Percentiles rank a stretch among this genome's conserved stretches.
phyloP scores from a whole-genome alignment of 2,797 vertebrate genomes.

The Sebastiscus tertius region DNA sequence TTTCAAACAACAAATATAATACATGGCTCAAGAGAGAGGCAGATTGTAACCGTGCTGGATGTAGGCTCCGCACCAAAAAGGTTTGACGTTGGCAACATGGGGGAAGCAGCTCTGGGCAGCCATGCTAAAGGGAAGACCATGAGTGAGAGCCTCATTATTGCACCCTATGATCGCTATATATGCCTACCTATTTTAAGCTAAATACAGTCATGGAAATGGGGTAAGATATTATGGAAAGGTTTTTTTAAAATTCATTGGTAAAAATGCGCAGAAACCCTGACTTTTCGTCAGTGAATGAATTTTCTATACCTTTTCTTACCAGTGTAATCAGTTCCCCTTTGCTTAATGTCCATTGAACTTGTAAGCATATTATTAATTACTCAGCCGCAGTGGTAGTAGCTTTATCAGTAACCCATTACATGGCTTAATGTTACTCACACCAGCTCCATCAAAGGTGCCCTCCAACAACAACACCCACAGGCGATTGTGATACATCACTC shows the following conservation, averaged over 20 bases:
- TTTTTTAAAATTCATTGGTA: too few relatives aligned
- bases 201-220: too few relatives aligned
- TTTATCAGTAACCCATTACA: not conserved
- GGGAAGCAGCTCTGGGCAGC: too few relatives aligned
- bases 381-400: not conserved
- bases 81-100: too few relatives aligned
- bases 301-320: not conserved
- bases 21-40: too few relatives aligned
- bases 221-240: too few relatives aligned
- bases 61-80: too few relatives aligned
- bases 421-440: not conserved
- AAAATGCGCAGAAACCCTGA: rapidly evolving
- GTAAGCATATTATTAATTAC: not conserved
- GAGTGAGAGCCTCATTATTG: too few relatives aligned
- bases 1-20: too few relatives aligned
- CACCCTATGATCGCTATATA: too few relatives aligned
- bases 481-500: not conserved
- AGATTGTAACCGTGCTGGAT: rapidly evolving
- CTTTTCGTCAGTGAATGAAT: not conserved
- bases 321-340: not conserved
- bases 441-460: not conserved
- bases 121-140: too few relatives aligned
- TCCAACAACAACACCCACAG: not conserved
- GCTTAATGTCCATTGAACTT: not conserved
- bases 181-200: too few relatives aligned